Percentiles rank a stretch among this genome's conserved stretches.
These are phyloP conservation scores for Grus americana DNA, from an alignment of 2,113 vertebrate species.

Conservation along the genomic window DNA sequence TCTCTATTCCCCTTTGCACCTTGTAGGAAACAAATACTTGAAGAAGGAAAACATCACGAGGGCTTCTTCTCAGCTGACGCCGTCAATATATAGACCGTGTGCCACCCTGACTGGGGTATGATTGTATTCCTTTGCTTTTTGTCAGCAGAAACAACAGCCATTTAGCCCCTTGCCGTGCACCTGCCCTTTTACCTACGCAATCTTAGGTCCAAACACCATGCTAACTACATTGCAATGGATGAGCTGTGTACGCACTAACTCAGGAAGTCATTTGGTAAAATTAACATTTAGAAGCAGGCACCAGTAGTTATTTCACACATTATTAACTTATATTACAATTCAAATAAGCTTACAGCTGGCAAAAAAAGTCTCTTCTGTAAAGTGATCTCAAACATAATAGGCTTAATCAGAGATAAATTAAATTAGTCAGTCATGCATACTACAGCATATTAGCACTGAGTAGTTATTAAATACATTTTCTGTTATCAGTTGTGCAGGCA, in stretches of 20 bases:
- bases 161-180: neutral
- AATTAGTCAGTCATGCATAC: conserved; percentile 84
- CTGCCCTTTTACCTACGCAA: neutral
- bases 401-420: conserved; percentile 88
- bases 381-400: conserved; percentile 86
- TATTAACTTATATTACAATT: conserved; percentile 87
- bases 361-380: conserved; percentile 82
- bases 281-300: conserved; percentile 80
- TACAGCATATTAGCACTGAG: conserved; percentile 78
- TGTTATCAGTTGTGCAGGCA: conserved; percentile 76
- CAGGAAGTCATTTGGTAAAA: conserved; percentile 75
- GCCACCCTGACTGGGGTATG: neutral
- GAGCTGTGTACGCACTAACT: conserved; percentile 44
- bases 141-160: neutral
- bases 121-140: neutral
- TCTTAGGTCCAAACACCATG: neutral
- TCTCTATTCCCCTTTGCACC: neutral
- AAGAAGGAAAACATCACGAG: neutral
- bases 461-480: conserved; percentile 82
- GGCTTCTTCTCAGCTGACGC: neutral
- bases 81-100: neutral
- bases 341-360: conserved; percentile 84
- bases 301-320: conserved; percentile 83
- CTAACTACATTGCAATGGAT: conserved; percentile 46
- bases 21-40: neutral